Conservation (phyloP, 2,888 invertebrate genomes). For the Capitulum mitella region DNA sequence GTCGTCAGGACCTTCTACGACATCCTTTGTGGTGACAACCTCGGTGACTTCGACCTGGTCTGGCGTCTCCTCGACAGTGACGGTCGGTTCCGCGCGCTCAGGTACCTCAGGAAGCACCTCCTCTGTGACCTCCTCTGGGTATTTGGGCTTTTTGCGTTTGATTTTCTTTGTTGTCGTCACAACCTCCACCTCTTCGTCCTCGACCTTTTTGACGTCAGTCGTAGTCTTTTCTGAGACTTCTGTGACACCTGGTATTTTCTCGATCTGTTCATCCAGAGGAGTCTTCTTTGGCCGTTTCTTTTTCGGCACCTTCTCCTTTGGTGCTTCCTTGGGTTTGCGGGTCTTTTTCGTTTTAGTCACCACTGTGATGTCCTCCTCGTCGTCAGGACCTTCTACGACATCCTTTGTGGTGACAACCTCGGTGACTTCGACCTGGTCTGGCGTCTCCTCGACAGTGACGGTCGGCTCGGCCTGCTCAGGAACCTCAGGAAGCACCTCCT, state of each 20-base stretch:
- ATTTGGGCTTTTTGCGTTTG: neutral
- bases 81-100: neutral
- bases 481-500: neutral
- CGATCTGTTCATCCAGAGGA: neutral
- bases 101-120: neutral
- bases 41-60: neutral
- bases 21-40: neutral
- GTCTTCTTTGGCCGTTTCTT: slow-evolving; percentile 15
- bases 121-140: neutral
- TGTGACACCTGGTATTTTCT: neutral
- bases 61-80: neutral
- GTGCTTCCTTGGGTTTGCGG: neutral
- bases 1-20: neutral
- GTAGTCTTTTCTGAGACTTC: neutral
- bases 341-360: neutral
- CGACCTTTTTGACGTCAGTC: neutral
- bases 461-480: neutral
- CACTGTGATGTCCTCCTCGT: slow-evolving; percentile 12
- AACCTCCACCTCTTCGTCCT: neutral
- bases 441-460: slow-evolving; percentile 26
- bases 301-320: neutral
- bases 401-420: neutral
- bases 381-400: slow-evolving; percentile 15
- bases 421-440: neutral
- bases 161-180: neutral